Evolutionary conservation across 1,140 invertebrate genomes (phyloP).

Genomic region (Bombus fervidus): DNA sequence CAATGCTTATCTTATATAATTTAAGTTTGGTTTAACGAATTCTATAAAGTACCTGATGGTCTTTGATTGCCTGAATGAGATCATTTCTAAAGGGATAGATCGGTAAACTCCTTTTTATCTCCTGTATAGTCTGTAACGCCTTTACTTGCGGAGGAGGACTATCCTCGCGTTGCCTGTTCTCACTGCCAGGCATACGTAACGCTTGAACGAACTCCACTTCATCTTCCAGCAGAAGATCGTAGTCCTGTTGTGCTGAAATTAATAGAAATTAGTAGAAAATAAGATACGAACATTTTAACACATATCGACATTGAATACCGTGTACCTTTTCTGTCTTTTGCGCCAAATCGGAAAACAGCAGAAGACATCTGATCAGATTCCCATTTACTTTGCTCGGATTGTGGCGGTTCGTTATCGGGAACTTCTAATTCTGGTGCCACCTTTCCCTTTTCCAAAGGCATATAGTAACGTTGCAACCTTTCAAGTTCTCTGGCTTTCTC

Average conservation of each 20-base stretch:
- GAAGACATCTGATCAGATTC: conserved; percentile 98
- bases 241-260: conserved; percentile 87
- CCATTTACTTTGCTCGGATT: conserved; percentile 98
- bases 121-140: conserved; percentile 91
- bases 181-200: conserved; percentile 92
- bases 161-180: conserved; percentile 84
- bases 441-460: conserved; percentile 90
- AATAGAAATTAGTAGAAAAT: conserved; percentile 63
- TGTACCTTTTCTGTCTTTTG: conserved; percentile 90
- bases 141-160: conserved; percentile 87
- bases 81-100: conserved; percentile 96
- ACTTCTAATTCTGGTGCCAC: conserved; percentile 86
- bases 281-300: no score
- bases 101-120: conserved; percentile 96
- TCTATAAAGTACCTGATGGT: conserved; percentile 90
- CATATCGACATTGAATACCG: neutral
- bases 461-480: conserved; percentile 95
- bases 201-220: conserved; percentile 99
- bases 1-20: neutral
- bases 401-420: conserved; percentile 93
- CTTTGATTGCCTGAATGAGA: conserved; percentile 92
- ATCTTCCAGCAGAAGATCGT: conserved; percentile 96
- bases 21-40: neutral
- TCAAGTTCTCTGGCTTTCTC: conserved; percentile 96
- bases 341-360: conserved; percentile 96